Percentiles rank a stretch among this genome's conserved stretches.
Evolutionary conservation across 2,113 vertebrate species (phyloP).

Genomic region (Larimichthys polyactis): DNA sequence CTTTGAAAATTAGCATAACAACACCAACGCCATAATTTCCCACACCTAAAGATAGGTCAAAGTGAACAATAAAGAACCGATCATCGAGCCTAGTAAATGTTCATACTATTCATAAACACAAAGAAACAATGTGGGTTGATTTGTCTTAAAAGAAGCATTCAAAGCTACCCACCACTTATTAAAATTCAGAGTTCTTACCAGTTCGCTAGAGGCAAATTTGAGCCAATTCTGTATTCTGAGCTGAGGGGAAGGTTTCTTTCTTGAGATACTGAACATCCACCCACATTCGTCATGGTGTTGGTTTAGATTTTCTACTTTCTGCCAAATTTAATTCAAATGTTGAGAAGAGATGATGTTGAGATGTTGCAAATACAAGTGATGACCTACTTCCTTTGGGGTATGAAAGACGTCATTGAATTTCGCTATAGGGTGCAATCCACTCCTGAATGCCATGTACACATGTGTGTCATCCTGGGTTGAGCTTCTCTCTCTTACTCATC

Average conservation of each 20-base stretch:
- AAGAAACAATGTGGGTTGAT: not conserved
- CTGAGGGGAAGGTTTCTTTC: not conserved
- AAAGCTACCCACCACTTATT: not conserved
- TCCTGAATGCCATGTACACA: not conserved
- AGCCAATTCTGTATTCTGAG: not conserved
- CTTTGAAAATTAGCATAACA: too few relatives aligned
- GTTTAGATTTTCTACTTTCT: not conserved
- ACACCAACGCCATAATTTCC: not conserved
- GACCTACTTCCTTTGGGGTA: constrained; percentile 25
- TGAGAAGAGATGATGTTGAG: not conserved
- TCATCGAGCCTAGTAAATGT: not conserved
- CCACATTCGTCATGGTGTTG: not conserved
- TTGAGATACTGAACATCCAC: not conserved
- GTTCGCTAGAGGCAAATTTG: not conserved
- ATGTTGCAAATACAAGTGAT: constrained; percentile 22
- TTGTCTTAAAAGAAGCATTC: not conserved
- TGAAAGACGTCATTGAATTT: constrained; percentile 32
- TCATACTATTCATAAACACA: not conserved
- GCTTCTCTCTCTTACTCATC: not conserved
- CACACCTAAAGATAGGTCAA: not conserved
- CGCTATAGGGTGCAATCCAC: constrained; percentile 12
- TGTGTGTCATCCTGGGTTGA: constrained; percentile 5
- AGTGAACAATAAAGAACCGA: not conserved
- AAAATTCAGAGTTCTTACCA: not conserved
- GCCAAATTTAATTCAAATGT: constrained; percentile 19